Conservation (phyloP, 2,113 vertebrate species). For the Nothocercus julius region DNA sequence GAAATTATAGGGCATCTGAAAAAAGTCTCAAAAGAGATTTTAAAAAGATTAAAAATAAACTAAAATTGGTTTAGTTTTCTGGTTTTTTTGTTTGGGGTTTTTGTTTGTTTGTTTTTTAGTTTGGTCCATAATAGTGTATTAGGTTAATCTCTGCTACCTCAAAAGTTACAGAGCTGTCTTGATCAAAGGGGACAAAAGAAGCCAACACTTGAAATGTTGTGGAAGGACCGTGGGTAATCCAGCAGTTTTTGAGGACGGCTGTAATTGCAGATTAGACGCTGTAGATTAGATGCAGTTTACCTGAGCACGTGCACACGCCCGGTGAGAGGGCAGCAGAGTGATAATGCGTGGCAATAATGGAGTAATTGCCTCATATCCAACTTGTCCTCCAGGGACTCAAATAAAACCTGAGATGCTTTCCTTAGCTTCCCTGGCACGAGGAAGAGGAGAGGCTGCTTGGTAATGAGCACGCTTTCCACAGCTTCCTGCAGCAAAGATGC, state of each 20-base stretch:
- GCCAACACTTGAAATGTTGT: not conserved
- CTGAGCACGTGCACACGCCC: not conserved
- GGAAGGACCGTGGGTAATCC: not conserved
- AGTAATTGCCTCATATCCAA: not conserved
- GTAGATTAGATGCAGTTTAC: not conserved
- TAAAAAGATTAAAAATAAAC: not conserved
- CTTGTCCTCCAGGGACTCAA: not conserved
- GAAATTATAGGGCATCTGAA: slow-evolving; percentile 26
- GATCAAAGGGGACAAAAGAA: slow-evolving; percentile 5
- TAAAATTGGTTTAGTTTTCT: slow-evolving; percentile 16
- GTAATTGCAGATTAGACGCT: not conserved
- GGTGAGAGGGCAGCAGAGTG: not conserved
- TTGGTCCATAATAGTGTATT: slow-evolving; percentile 26
- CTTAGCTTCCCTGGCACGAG: not conserved
- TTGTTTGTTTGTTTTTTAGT: not conserved
- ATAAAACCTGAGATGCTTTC: not conserved
- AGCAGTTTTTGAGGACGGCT: slow-evolving; percentile 3
- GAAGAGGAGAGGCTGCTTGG: not conserved
- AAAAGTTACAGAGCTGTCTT: slow-evolving; percentile 21
- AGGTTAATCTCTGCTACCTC: slow-evolving; percentile 28
- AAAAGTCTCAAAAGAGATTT: not conserved
- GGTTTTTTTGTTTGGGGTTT: not conserved
- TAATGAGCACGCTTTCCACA: not conserved
- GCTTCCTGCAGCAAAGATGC: not conserved
- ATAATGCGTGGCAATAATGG: not conserved